These are phyloP conservation scores for Sylvia atricapilla DNA, from an alignment of 2,113 vertebrate genomes.

Conservation along the genomic window DNA sequence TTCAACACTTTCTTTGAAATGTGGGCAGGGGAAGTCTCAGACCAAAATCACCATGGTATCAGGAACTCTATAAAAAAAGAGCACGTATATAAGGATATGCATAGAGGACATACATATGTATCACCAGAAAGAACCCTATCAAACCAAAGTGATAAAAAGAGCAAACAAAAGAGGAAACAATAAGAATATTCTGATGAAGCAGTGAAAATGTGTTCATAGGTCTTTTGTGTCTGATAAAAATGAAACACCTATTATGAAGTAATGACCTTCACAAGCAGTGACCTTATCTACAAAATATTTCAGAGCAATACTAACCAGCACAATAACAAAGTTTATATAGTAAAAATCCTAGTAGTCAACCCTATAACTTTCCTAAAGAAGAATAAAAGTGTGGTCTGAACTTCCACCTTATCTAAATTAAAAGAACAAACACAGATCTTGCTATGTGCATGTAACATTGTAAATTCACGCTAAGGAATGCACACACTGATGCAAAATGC, in stretches of 20 bases:
- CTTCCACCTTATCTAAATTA: not conserved
- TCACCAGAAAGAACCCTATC: not conserved
- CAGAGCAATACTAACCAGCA: not conserved
- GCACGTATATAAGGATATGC: not conserved
- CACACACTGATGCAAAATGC: not conserved
- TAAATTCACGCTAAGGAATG: not conserved
- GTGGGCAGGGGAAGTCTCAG: not conserved
- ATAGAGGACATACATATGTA: not conserved
- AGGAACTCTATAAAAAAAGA: not conserved
- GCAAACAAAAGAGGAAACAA: not conserved
- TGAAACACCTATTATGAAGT: not conserved
- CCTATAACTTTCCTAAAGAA: not conserved
- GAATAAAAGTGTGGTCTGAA: not conserved
- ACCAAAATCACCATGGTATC: not conserved
- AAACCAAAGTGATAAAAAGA: not conserved
- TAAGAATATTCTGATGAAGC: not conserved
- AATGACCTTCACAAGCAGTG: not conserved
- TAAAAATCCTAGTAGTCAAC: not conserved
- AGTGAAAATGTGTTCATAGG: rapidly evolving
- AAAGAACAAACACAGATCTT: not conserved
- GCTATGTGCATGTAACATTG: not conserved
- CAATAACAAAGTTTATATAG: not conserved
- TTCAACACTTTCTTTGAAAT: not conserved
- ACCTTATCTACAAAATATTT: not conserved
- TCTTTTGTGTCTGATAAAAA: not conserved